Conservation (phyloP, 2,888 invertebrate species). For the Molanna angustata region DNA sequence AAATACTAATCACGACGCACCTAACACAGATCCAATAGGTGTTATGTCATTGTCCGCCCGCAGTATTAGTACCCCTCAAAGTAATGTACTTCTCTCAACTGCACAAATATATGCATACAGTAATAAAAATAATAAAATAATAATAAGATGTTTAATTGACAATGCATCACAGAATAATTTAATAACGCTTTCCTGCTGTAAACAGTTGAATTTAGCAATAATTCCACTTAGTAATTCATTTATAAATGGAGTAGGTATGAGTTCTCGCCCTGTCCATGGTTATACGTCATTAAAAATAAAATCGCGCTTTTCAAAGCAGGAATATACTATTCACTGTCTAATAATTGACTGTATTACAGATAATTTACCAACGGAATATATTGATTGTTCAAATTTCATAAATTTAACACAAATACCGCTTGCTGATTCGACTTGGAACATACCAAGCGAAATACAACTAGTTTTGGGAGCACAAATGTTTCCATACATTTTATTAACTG, state of each 20-base stretch:
- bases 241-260: neutral
- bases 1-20: neutral
- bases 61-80: neutral
- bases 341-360: neutral
- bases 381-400: neutral
- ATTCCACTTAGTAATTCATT: neutral
- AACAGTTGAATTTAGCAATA: neutral
- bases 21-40: neutral
- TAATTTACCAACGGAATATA: neutral
- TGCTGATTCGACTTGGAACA: neutral
- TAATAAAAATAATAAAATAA: neutral
- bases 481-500: neutral
- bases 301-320: neutral
- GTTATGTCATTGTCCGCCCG: neutral
- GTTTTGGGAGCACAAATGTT: conserved; percentile 4
- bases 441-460: neutral
- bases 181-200: conserved; percentile 1
- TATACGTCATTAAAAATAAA: conserved; percentile 1
- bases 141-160: conserved; percentile 3
- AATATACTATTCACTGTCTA: neutral
- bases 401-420: neutral
- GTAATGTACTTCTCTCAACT: neutral
- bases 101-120: neutral
- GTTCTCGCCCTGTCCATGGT: neutral
- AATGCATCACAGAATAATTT: too few relatives aligned